Evolutionary conservation across 2,113 vertebrate genomes (phyloP).

Genomic region (Carassius carassius): DNA sequence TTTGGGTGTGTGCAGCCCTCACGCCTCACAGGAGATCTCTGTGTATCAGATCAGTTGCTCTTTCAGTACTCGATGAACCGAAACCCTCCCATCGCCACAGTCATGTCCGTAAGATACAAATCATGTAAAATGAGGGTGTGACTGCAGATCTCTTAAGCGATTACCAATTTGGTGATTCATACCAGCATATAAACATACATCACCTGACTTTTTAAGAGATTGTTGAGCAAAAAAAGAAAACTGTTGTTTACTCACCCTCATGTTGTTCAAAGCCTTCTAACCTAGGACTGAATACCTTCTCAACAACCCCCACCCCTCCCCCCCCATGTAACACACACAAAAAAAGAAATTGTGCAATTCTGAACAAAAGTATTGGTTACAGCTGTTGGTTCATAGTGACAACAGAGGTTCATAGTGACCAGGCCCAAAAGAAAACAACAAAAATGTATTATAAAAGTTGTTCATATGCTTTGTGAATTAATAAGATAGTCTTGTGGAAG

Average conservation of each 20-base stretch:
- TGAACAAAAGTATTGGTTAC: neutral
- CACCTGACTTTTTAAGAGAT: neutral
- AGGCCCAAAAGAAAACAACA: no score
- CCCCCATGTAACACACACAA: neutral
- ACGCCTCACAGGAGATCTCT: neutral
- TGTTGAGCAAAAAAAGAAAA: neutral
- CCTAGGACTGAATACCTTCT: no score
- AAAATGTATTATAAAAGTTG: neutral
- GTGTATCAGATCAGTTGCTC: constrained; percentile 17
- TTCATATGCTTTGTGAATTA: neutral
- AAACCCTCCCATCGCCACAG: neutral
- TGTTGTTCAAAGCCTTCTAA: neutral
- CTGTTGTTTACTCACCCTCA: neutral
- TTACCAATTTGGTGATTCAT: neutral
- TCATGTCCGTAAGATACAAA: constrained; percentile 10
- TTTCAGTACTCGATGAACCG: constrained; percentile 2
- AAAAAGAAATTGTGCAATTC: no score
- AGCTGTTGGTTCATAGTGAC: no score
- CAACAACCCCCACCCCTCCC: no score
- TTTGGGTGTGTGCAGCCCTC: constrained; percentile 22
- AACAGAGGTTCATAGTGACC: no score
- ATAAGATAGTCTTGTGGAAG: neutral
- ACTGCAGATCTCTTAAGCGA: neutral
- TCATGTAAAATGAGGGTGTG: constrained; percentile 4
- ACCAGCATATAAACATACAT: neutral